Base-by-base conservation (phyloP, 1,140 invertebrate genomes). In the Formica exsecta region DNA sequence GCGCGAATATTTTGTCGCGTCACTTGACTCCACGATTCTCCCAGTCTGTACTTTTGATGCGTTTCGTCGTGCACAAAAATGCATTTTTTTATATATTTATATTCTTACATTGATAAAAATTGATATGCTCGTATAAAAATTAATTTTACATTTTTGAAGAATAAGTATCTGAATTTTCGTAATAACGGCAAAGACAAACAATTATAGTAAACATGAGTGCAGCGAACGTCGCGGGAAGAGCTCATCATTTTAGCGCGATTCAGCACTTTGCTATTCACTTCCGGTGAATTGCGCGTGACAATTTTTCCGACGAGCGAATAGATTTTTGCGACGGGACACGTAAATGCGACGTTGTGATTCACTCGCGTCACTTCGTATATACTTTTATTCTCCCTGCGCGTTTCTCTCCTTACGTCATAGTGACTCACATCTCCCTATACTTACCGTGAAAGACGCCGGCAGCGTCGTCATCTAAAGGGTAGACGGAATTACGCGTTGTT, bases 361-460 rank as follows among this genome's bases (percentile, higher is more conserved):
- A 81, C 74, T 73, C 74, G 41, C 74, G 61, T 77, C 75, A 76
- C 75, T 66, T 85, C 74, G 44, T 36, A 32, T 76, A 64, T 62
- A 51, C 48, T 85, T 65, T 86, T 68, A 51, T 68, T 79, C 64
- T 19, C 9, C 41, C 6, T 2, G 32, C 32, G 38, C 62, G 25
- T 41, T 74, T n/a, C 25, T 61, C 66, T 48, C 41, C 22, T 57
- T 51, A 44, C 80, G 87, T 91, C 91, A 92, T 90, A 91, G 87
- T 74, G 83, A 85, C 83, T 87, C 71, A 65, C 83, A 75, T 87
- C 83, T 76, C 59, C 66, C 54, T 86, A 83, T 66, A 87, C 88
- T 91, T 91, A 87, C 80, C 59, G 65, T 75, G 5, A 22, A 75
- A 83, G 86, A 76, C 61, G 85, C 61, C 77, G 66, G 64, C 61